These are phyloP conservation scores for Amazona guildingii DNA, from an alignment of 2,113 vertebrate genomes.

Conservation along the genomic window DNA sequence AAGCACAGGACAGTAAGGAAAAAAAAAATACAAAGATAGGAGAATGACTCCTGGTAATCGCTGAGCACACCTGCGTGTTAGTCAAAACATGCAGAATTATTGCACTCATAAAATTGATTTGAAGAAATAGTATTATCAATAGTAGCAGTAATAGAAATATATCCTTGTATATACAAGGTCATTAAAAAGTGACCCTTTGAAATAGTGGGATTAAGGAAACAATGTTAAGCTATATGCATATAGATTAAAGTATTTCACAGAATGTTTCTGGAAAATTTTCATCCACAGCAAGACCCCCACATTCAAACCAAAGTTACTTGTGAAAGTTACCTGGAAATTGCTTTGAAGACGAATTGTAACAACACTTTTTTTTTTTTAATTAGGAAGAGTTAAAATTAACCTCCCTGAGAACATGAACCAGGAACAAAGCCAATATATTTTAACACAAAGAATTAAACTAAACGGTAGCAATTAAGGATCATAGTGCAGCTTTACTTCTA, in stretches of 20 bases:
- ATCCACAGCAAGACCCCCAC: fast-evolving
- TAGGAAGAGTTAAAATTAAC: background rate
- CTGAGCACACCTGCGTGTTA: background rate
- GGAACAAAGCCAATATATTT: background rate
- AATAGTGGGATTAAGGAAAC: background rate
- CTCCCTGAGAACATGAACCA: background rate
- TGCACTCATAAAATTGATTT: background rate
- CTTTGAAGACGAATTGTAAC: background rate
- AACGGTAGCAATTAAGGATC: background rate
- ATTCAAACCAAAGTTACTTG: background rate
- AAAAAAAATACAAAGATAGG: background rate
- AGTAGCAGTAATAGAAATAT: background rate
- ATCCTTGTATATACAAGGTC: background rate
- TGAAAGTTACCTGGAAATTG: background rate
- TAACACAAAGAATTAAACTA: background rate
- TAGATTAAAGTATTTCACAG: background rate
- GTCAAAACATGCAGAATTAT: background rate
- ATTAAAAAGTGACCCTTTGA: background rate
- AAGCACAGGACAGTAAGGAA: background rate
- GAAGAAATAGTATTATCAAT: background rate
- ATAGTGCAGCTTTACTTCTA: background rate
- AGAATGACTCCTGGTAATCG: background rate
- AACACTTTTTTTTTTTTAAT: background rate
- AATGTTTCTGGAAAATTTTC: background rate
- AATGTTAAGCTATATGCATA: background rate